Evolutionary conservation across 2,113 vertebrate genomes (phyloP), one percentile per base, ranked within the genome.

Genomic region (Podarcis raffonei): DNA sequence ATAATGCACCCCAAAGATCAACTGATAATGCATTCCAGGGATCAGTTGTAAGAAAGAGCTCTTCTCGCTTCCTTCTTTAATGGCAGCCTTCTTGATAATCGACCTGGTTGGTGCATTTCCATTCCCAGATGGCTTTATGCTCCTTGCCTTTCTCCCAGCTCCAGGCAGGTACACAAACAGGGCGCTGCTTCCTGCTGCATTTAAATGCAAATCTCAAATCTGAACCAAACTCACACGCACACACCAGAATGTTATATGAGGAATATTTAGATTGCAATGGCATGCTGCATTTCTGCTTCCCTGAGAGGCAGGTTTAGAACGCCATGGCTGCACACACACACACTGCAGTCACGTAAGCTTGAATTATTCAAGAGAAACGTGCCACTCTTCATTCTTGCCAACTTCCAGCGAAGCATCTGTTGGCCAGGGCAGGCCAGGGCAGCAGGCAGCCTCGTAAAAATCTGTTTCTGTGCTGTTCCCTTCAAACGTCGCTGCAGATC

Each of bases 401-500:
- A 69, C 25, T 22, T 37, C n/a, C 8, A 90, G 62, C 83, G 75
- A 84, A 89, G 82, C 78, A 85, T 80, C 75, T 71, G 76, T 81
- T 84, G 75, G 39, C 74, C 81, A 85, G 83, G 48, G 37, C 76
- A 92, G 91, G 35, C 80, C 83, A 89, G 92, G 85, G 87, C 86
- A 92, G 48, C 32, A 4, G 11, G 20, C 7, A n/a, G 32, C 65
- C 22, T 32, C 3, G n/a, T 82, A 59, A 79, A 30, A 69, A 91
- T 84, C 65, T 89, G 42, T 42, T 86, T 89, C 90, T 87, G 66
- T 77, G 39, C 79, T 65, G 7, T 89, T 91, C 13, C 25, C 12
- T 92, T 92, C 84, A 84, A 85, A 81, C 0, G 0, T 81, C n/a
- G 1, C 18, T 84, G 62, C 92, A 99, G 98, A 96, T 99, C 42